Evolutionary conservation across 2,797 vertebrate genomes (phyloP).

Genomic region (Coranthus polyacanthus): DNA sequence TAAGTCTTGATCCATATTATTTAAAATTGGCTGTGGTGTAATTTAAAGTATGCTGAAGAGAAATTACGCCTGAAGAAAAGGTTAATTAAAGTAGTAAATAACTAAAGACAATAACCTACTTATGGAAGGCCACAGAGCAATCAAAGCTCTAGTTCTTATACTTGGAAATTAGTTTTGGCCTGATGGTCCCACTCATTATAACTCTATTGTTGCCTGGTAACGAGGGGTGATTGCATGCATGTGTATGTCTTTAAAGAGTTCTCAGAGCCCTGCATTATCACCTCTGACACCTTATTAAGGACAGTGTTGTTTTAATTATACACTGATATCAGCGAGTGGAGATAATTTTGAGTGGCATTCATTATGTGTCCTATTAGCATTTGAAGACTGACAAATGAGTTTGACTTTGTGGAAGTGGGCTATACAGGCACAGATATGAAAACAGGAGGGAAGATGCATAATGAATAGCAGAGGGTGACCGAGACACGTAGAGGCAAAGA

Average conservation of each 20-base stretch:
- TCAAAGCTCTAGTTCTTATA: conserved; percentile 59
- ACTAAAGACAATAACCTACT: conserved; percentile 68
- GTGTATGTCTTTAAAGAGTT: conserved; percentile 59
- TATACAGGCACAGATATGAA: conserved; percentile 42
- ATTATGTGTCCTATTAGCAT: conserved; percentile 66
- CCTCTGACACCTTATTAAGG: conserved; percentile 74
- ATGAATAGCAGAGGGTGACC: conserved; percentile 35
- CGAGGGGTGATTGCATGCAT: conserved; percentile 44
- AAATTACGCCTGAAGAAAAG: conserved; percentile 36
- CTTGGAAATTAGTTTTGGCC: conserved; percentile 73
- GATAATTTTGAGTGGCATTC: conserved; percentile 74
- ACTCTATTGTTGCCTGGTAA: conserved; percentile 68
- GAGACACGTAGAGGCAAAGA: conserved; percentile 7
- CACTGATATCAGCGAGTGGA: conserved; percentile 60
- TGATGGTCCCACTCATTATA: conserved; percentile 66
- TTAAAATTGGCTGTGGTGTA: not conserved
- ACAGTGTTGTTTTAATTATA: conserved; percentile 79
- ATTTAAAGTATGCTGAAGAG: conserved; percentile 33
- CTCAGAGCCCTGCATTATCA: conserved; percentile 69
- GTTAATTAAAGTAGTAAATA: conserved; percentile 72
- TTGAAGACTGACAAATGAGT: conserved; percentile 69
- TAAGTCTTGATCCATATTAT: not conserved
- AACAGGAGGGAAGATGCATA: conserved; percentile 22
- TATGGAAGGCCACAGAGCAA: conserved; percentile 56
- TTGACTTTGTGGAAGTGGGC: conserved; percentile 54